phyloP scores from a whole-genome alignment of 2,797 vertebrate genomes.

The Echiichthys vipera region DNA sequence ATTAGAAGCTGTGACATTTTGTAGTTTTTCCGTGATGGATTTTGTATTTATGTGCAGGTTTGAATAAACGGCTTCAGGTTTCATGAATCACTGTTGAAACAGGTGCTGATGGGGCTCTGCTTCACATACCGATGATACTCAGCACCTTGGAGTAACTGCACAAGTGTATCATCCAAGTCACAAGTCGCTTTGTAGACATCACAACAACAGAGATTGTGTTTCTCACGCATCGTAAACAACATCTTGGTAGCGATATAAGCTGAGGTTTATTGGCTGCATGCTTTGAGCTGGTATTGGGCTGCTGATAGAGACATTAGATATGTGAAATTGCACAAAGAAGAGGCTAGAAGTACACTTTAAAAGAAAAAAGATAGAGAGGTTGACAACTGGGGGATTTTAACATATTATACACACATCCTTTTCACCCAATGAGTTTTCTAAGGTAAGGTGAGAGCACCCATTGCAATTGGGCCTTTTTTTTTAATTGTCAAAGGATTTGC shows the following conservation, averaged over 20 bases:
- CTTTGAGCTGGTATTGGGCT: conserved; percentile 17
- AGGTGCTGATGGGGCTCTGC: not conserved
- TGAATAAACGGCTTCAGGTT: conserved; percentile 14
- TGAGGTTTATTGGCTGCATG: conserved; percentile 8
- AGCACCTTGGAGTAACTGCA: conserved; percentile 6
- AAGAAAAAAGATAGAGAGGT: conserved; percentile 14
- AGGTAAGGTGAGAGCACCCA: not conserved
- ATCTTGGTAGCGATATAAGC: conserved; percentile 6
- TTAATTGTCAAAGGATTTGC: conserved; percentile 10
- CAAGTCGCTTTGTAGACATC: not conserved
- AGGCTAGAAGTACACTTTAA: conserved; percentile 17
- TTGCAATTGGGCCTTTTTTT: not conserved
- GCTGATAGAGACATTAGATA: conserved; percentile 45
- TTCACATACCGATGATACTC: conserved; percentile 16
- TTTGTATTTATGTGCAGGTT: conserved; percentile 21
- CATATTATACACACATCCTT: conserved; percentile 12
- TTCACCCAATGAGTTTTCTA: conserved; percentile 32
- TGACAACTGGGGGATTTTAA: not conserved
- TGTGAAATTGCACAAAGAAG: conserved; percentile 11
- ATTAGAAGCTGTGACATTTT: not conserved
- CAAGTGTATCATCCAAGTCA: not conserved
- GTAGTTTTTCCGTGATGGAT: not conserved
- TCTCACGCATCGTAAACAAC: conserved; percentile 15
- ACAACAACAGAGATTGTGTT: not conserved
- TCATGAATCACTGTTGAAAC: conserved; percentile 17